Evolutionary conservation across 2,113 vertebrate genomes (phyloP).

Genomic region (Alligator sinensis): DNA sequence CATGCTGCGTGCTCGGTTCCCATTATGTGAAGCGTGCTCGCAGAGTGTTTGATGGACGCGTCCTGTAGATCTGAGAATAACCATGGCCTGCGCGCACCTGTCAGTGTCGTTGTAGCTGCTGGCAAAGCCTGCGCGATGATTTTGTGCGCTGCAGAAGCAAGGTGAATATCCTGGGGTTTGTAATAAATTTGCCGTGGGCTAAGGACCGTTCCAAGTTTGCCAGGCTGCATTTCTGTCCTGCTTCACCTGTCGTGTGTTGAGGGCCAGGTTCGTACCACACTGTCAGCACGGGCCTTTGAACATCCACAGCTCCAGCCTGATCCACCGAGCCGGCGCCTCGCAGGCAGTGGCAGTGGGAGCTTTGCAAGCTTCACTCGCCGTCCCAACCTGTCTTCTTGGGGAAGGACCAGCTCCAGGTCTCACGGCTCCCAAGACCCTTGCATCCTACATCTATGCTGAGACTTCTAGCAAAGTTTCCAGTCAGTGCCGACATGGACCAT

Average conservation of each 20-base stretch:
- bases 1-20: not conserved
- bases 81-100: accelerated
- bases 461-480: not conserved
- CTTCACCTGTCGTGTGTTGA: not conserved
- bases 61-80: not conserved
- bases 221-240: not conserved
- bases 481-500: accelerated
- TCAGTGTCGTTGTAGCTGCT: not conserved
- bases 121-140: accelerated
- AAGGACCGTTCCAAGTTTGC: not conserved
- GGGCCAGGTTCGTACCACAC: accelerated
- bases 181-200: not conserved
- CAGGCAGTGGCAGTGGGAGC: accelerated
- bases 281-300: not conserved
- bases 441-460: not conserved
- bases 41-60: not conserved
- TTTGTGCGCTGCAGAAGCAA: accelerated
- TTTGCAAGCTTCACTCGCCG: not conserved
- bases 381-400: not conserved
- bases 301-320: not conserved
- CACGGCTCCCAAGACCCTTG: not conserved
- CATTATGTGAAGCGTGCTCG: not conserved
- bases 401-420: not conserved
- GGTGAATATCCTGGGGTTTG: not conserved
- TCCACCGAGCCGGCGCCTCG: no score